These are phyloP conservation scores for Ara ararauna DNA, from an alignment of 2,797 vertebrate species.

Conservation along the genomic window DNA sequence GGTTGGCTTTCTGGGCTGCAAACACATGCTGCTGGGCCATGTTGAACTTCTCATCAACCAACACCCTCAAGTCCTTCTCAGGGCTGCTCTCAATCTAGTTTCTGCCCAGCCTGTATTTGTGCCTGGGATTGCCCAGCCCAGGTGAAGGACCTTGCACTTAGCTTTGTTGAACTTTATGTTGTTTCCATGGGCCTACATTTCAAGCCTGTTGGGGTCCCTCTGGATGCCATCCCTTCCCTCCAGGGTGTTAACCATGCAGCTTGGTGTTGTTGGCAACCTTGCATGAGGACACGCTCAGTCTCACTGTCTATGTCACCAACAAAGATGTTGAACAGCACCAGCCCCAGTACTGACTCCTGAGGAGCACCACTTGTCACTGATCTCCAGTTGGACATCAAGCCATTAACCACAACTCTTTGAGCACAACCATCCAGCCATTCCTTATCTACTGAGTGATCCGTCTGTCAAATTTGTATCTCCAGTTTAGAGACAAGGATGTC, in stretches of 20 bases:
- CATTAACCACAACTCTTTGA: neutral
- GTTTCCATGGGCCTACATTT: neutral
- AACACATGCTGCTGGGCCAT: neutral
- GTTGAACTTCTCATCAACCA: neutral
- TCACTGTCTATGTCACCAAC: neutral
- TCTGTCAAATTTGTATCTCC: neutral
- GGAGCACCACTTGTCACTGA: neutral
- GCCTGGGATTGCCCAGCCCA: neutral
- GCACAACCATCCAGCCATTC: neutral
- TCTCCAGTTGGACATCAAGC: neutral
- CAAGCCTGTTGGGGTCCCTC: neutral
- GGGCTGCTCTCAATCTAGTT: neutral
- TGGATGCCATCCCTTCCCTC: neutral
- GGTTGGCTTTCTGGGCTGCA: neutral
- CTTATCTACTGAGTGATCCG: neutral
- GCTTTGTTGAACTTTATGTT: neutral
- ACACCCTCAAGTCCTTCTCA: neutral
- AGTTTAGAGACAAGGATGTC: neutral
- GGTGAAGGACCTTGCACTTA: neutral
- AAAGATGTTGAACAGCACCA: neutral
- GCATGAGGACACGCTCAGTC: neutral
- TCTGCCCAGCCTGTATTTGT: neutral
- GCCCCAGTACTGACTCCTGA: neutral
- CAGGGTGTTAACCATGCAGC: neutral
- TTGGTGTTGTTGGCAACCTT: neutral